A percentile compares a stretch with the other conserved stretches of the same genome.
These are phyloP conservation scores for Aegithalos caudatus DNA, from an alignment of 2,113 vertebrate genomes.

Conservation along the genomic window DNA sequence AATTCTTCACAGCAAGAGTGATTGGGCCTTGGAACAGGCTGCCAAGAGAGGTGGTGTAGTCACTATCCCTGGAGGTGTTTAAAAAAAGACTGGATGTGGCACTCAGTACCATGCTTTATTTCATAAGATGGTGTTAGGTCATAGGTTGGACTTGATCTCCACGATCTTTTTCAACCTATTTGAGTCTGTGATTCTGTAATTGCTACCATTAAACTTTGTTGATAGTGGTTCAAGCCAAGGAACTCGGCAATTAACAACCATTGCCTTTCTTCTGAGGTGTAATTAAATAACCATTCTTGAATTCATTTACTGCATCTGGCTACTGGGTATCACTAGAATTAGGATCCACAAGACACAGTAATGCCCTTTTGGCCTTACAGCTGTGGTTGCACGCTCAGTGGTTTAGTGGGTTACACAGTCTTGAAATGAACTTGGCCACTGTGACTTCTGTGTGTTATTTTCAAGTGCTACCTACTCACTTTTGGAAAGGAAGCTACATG, in stretches of 20 bases:
- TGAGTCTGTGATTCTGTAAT: not conserved
- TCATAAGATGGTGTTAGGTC: not conserved
- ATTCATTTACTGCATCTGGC: not conserved
- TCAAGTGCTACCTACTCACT: not conserved
- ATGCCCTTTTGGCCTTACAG: not conserved
- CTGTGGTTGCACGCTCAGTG: not conserved
- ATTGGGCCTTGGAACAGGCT: not conserved
- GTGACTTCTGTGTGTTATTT: not conserved
- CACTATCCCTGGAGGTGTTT: fast-evolving
- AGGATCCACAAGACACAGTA: not conserved
- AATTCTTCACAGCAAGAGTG: not conserved
- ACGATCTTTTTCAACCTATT: not conserved
- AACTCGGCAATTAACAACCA: not conserved
- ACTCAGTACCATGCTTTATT: not conserved
- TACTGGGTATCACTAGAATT: not conserved
- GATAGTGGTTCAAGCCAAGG: not conserved
- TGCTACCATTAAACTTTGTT: not conserved
- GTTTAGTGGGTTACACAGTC: not conserved
- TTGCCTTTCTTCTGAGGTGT: not conserved
- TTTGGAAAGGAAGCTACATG: not conserved
- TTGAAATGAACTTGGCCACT: not conserved
- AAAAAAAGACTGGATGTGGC: not conserved
- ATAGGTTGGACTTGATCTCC: not conserved
- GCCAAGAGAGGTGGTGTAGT: no score
- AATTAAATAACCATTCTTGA: not conserved